Evolutionary conservation across 2,113 vertebrate species (phyloP).

Genomic region (Noturus placidus): DNA sequence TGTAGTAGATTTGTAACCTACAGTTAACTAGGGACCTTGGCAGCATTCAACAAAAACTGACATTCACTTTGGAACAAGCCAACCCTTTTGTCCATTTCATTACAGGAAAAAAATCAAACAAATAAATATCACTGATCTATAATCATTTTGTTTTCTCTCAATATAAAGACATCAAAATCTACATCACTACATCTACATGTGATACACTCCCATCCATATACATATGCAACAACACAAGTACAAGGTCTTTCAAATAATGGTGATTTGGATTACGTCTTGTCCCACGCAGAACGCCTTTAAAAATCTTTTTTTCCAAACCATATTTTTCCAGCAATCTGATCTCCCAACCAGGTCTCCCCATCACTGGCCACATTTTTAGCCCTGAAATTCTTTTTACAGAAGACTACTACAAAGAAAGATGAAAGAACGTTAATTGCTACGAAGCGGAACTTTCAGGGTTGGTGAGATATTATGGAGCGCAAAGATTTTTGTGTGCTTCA

Average conservation of each 20-base stretch:
- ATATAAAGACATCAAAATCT: slow-evolving; percentile 65
- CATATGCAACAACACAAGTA: slow-evolving; percentile 60
- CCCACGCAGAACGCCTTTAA: slow-evolving; percentile 32
- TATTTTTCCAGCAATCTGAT: slow-evolving; percentile 27
- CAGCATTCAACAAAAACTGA: slow-evolving; percentile 63
- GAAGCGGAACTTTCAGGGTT: slow-evolving; percentile 39
- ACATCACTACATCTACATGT: slow-evolving; percentile 62
- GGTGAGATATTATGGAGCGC: slow-evolving; percentile 15
- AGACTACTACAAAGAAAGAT: slow-evolving; percentile 2
- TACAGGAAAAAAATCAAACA: slow-evolving; percentile 50
- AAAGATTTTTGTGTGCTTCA: slow-evolving; percentile 12
- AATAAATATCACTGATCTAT: slow-evolving; percentile 59
- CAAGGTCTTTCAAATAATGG: slow-evolving; percentile 54
- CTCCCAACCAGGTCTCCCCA: slow-evolving; percentile 42
- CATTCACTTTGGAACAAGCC: slow-evolving; percentile 65
- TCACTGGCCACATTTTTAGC: slow-evolving; percentile 38
- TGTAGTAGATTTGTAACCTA: slow-evolving; percentile 69
- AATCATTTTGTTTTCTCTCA: slow-evolving; percentile 48
- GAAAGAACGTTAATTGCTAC: slow-evolving; percentile 52
- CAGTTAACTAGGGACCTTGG: slow-evolving; percentile 64
- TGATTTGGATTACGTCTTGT: slow-evolving; percentile 46
- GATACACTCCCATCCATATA: slow-evolving; percentile 63
- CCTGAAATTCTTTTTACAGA: slow-evolving; percentile 45
- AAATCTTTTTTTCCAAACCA: not conserved
- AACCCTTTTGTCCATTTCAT: slow-evolving; percentile 61